phyloP scores from a whole-genome alignment of 2,113 vertebrate species.

The Planiliza haematocheilus region DNA sequence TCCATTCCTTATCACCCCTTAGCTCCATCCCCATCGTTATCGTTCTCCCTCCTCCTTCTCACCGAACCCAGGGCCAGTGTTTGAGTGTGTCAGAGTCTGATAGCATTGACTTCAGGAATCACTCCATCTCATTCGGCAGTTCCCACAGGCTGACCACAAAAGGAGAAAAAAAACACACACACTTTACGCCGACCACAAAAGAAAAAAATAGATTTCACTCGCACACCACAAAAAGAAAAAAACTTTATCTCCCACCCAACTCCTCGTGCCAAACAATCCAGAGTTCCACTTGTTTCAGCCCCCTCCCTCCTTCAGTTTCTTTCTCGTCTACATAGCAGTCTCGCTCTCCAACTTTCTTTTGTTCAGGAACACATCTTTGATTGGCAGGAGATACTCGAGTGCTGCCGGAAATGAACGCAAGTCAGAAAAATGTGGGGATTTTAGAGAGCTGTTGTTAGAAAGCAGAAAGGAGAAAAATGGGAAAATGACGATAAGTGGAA shows the following conservation, averaged over 20 bases:
- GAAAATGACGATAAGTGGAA: slow-evolving; percentile 69
- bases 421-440: slow-evolving; percentile 69
- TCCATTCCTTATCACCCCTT: slow-evolving; percentile 68
- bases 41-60: slow-evolving; percentile 41
- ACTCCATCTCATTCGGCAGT: slow-evolving; percentile 78
- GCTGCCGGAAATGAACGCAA: slow-evolving; percentile 69
- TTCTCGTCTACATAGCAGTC: slow-evolving; percentile 34
- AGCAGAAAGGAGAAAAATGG: slow-evolving; percentile 48
- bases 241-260: slow-evolving; percentile 64
- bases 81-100: slow-evolving; percentile 86
- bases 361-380: slow-evolving; percentile 62
- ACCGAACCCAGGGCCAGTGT: slow-evolving; percentile 78
- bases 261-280: slow-evolving; percentile 74
- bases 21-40: slow-evolving; percentile 74
- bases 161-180: slow-evolving; percentile 63
- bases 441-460: slow-evolving; percentile 58
- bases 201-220: slow-evolving; percentile 71
- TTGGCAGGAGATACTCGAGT: slow-evolving; percentile 67
- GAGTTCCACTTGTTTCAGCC: slow-evolving; percentile 34
- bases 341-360: slow-evolving; percentile 28
- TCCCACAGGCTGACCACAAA: slow-evolving; percentile 78
- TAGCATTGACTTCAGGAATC: slow-evolving; percentile 86
- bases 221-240: slow-evolving; percentile 57
- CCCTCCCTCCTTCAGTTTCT: neutral
- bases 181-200: slow-evolving; percentile 67